A percentile compares a stretch with the other conserved stretches of the same genome.
Evolutionary conservation across 2,113 vertebrate species (phyloP).

Genomic region (Myrmecobius fasciatus): DNA sequence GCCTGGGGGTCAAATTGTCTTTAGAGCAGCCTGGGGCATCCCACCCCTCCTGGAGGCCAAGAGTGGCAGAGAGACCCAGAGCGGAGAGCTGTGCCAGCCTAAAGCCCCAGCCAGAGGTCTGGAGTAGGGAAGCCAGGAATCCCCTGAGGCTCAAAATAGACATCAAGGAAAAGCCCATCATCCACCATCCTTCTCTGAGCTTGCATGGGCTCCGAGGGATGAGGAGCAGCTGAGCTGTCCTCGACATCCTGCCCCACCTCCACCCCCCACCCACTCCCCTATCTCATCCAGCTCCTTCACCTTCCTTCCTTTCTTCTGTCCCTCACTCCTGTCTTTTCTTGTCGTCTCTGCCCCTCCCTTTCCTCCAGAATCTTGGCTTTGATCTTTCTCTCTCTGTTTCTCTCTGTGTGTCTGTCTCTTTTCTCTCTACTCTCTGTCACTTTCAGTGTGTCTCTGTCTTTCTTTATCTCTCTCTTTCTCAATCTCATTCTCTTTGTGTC

Average conservation of each 20-base stretch:
- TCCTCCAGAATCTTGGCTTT: slow-evolving; percentile 33
- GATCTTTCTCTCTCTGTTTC: neutral
- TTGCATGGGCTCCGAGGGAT: neutral
- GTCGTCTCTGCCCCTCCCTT: fast-evolving
- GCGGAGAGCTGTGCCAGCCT: slow-evolving; percentile 77
- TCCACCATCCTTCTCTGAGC: slow-evolving; percentile 41
- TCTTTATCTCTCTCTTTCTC: neutral
- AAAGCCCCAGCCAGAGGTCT: slow-evolving; percentile 79
- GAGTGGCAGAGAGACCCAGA: slow-evolving; percentile 76
- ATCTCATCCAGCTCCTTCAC: neutral
- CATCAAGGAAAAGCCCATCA: slow-evolving; percentile 72
- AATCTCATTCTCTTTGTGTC: neutral
- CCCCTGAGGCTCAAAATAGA: slow-evolving; percentile 70
- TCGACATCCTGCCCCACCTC: neutral
- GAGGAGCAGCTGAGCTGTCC: neutral
- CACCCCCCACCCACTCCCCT: neutral
- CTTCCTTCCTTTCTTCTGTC: neutral
- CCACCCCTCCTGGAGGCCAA: slow-evolving; percentile 51
- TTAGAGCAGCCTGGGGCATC: neutral
- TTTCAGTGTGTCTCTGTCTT: neutral
- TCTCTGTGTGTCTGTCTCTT: neutral
- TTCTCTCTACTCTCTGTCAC: neutral
- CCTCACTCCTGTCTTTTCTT: neutral
- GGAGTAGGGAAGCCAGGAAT: slow-evolving; percentile 18
- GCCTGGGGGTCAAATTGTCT: neutral